Base-by-base conservation (phyloP, 2,113 vertebrate genomes). In the Leiothrix lutea region DNA sequence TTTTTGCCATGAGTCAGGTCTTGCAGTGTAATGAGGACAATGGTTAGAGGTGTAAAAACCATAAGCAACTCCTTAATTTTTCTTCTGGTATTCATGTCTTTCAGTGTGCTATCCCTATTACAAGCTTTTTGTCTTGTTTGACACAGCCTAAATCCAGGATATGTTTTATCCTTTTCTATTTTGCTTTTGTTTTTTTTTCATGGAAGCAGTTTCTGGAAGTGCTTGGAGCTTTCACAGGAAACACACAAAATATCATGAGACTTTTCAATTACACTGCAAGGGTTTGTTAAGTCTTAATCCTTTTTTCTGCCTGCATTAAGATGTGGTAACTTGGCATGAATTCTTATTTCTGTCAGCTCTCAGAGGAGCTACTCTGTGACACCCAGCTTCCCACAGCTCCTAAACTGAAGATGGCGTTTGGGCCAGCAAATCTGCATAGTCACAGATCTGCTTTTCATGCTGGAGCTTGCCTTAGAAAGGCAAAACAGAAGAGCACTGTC, bases 401-500 rank as follows among this genome's bases (percentile, higher is more conserved):
- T 80, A 71, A 53, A 53, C 69, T 90, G 38, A 71, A 94, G 75
- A 57, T 83, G 36, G 48, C 45, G 61, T 74, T 88, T 64, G 53
- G 79, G 80, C 88, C 93, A 96, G 90, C 36, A 83, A 88, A 96
- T 96, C 92, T 96, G 65, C 95, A 67, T 95, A 83, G 92, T 93
- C 80, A 90, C 82, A 94, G 75, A 92, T 94, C 93, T 92, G 69
- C 69, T 86, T 90, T 96, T 95, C 72, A 14, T 86, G 72, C 94
- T 67, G 80, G 21, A 90, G 45, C 72, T 65, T 88, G 93, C 69
- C 80, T 88, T 81, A 78, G 80, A 71, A 90, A 92, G 87, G 51
- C 67, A 53, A 81, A 92, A 94, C 94, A 94, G 92, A 90, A 93
- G 80, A 86, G 56, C 88, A 54, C 72, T 88, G 60, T 87, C 86